These are phyloP conservation scores for Helicoverpa armigera DNA, from an alignment of 1,140 invertebrate species.

Conservation along the genomic window DNA sequence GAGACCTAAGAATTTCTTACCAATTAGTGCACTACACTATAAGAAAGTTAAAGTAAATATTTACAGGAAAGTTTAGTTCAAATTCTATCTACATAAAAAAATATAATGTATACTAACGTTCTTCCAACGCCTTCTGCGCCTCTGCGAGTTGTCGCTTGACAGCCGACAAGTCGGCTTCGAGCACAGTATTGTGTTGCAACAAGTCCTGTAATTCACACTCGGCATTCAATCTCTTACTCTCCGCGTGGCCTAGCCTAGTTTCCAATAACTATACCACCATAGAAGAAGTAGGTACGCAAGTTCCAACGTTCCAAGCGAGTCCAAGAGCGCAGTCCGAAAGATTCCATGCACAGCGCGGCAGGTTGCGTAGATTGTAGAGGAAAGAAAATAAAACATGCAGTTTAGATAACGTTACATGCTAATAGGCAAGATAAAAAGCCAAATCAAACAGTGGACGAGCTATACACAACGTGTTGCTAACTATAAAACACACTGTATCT, in stretches of 20 bases:
- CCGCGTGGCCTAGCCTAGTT: slow-evolving; percentile 76
- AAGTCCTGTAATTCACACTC: slow-evolving; percentile 90
- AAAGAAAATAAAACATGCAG: slow-evolving; percentile 78
- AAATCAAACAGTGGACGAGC: slow-evolving; percentile 9
- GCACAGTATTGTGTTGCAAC: slow-evolving; percentile 89
- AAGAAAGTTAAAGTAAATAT: neutral
- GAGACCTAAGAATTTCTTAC: no score
- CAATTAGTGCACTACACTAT: no score
- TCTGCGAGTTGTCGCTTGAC: slow-evolving; percentile 80
- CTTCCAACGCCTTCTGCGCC: slow-evolving; percentile 71
- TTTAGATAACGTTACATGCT: slow-evolving; percentile 71
- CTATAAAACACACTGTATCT: no score
- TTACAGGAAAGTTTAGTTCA: neutral
- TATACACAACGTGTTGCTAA: neutral
- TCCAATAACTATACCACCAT: slow-evolving; percentile 73
- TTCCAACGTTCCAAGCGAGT: slow-evolving; percentile 42
- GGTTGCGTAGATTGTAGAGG: slow-evolving; percentile 62
- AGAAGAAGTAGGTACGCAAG: slow-evolving; percentile 62
- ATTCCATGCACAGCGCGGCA: slow-evolving; percentile 53
- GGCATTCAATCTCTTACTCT: slow-evolving; percentile 88
- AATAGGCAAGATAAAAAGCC: slow-evolving; percentile 6
- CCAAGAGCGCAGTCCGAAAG: slow-evolving; percentile 47
- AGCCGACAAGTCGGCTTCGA: slow-evolving; percentile 87
- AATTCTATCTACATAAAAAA: slow-evolving; percentile 8
- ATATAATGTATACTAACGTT: slow-evolving; percentile 72